phyloP scores from a whole-genome alignment of 1,140 invertebrate species.

The Drosophila sp. region DNA sequence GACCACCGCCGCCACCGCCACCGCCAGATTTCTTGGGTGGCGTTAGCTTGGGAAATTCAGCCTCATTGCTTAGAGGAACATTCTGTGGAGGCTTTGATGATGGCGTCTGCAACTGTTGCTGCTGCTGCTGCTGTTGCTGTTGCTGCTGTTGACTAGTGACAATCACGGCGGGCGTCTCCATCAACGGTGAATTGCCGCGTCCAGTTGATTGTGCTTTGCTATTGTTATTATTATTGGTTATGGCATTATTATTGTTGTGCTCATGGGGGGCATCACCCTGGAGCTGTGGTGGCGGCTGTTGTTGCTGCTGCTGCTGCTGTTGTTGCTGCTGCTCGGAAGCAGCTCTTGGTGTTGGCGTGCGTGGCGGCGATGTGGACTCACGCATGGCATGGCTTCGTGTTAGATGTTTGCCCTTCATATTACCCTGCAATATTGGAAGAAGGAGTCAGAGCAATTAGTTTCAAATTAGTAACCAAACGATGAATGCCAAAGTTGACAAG shows the following conservation, averaged over 20 bases:
- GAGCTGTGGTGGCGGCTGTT: conserved; percentile 61
- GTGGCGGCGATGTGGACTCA: conserved; percentile 92
- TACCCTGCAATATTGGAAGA: conserved; percentile 83
- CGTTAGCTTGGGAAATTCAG: conserved; percentile 80
- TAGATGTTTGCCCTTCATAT: conserved; percentile 91
- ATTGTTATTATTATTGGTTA: conserved; percentile 55
- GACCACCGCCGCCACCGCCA: conserved; percentile 25
- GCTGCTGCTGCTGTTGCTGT: conserved; percentile 64
- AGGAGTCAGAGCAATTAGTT: conserved; percentile 69
- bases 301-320: conserved; percentile 71
- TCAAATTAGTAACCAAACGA: conserved; percentile 62
- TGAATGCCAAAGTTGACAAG: conserved; percentile 72
- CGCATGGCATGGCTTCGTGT: conserved; percentile 94
- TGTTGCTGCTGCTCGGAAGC: conserved; percentile 67
- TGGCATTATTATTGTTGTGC: conserved; percentile 52
- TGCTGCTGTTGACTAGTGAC: conserved; percentile 81
- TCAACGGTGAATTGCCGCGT: conserved; percentile 82
- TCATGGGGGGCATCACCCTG: conserved; percentile 54
- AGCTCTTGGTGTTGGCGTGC: conserved; percentile 86
- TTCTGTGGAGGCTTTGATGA: conserved; percentile 54
- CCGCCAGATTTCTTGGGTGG: conserved; percentile 77
- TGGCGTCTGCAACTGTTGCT: conserved; percentile 49
- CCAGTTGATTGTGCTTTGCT: conserved; percentile 77
- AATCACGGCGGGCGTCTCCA: conserved; percentile 82
- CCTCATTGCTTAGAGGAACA: conserved; percentile 74